Conservation (phyloP, 2,888 invertebrate species). For the Carpatolechia fugitivella region DNA sequence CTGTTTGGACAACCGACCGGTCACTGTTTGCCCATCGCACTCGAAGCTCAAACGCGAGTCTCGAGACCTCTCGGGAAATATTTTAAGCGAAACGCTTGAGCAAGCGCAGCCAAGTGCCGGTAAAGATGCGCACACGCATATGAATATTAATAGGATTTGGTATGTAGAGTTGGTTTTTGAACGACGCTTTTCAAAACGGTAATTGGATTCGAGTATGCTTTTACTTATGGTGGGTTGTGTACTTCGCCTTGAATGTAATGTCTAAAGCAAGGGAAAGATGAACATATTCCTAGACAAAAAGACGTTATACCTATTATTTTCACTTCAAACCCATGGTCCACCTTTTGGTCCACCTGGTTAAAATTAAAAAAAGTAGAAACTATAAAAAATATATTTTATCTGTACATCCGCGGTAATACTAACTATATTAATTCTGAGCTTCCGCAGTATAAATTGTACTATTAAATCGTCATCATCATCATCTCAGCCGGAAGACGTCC, state of each 20-base stretch:
- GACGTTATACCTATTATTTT: too few species aligned
- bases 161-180: constrained; percentile 6
- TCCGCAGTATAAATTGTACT: too few species aligned
- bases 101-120: constrained; percentile 28
- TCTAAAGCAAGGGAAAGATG: too few species aligned
- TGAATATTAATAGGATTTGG: constrained; percentile 11
- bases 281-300: too few species aligned
- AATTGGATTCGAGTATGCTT: neutral
- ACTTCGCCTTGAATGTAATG: neutral
- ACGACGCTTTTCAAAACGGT: constrained; percentile 24
- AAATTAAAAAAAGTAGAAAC: too few species aligned
- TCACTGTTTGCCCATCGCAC: constrained; percentile 67
- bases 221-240: neutral
- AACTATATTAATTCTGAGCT: too few species aligned
- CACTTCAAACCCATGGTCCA: too few species aligned
- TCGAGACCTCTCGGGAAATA: constrained; percentile 68
- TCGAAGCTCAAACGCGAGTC: constrained; percentile 27
- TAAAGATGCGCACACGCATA: constrained; percentile 6
- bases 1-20: constrained; percentile 72
- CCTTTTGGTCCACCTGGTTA: too few species aligned
- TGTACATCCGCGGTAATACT: too few species aligned
- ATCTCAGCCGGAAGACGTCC: too few species aligned
- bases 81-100: constrained; percentile 58
- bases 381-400: too few species aligned
- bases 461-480: too few species aligned